These are phyloP conservation scores for Tachina fera DNA, from an alignment of 2,888 invertebrate genomes.

Conservation along the genomic window DNA sequence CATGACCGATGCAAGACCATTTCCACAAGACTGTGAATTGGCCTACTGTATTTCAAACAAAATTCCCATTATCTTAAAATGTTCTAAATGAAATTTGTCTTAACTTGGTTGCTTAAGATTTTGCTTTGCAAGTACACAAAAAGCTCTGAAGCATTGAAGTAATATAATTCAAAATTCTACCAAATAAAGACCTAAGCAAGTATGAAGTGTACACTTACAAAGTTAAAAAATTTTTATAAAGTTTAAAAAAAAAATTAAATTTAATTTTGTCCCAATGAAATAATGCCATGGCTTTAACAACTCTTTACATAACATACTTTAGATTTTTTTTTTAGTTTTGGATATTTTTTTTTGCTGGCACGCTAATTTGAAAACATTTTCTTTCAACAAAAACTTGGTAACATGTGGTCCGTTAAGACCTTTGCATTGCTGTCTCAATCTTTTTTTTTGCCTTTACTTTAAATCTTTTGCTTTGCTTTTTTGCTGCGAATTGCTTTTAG, in stretches of 20 bases:
- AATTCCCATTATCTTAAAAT: background rate
- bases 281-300: conserved; percentile 65
- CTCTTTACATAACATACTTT: conserved; percentile 37
- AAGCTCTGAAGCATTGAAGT: background rate
- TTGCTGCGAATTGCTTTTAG: conserved; percentile 9
- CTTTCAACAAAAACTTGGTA: conserved; percentile 8
- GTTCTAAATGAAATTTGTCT: conserved; percentile 17
- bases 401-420: conserved; percentile 13
- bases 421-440: background rate
- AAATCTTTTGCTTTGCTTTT: conserved; percentile 40
- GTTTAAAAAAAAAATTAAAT: background rate
- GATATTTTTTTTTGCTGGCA: too few species aligned
- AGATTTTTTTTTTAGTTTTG: too few species aligned
- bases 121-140: background rate
- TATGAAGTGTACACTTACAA: conserved; percentile 13
- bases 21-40: background rate
- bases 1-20: too few species aligned
- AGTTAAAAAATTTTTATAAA: conserved; percentile 41
- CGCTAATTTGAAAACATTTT: conserved; percentile 22
- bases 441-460: background rate
- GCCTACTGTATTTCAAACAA: conserved; percentile 1
- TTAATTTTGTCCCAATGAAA: conserved; percentile 56
- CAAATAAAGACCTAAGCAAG: background rate
- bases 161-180: background rate
- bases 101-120: conserved; percentile 3